Base-by-base conservation (phyloP, 1,140 invertebrate species). In the Zaprionus capensis region DNA sequence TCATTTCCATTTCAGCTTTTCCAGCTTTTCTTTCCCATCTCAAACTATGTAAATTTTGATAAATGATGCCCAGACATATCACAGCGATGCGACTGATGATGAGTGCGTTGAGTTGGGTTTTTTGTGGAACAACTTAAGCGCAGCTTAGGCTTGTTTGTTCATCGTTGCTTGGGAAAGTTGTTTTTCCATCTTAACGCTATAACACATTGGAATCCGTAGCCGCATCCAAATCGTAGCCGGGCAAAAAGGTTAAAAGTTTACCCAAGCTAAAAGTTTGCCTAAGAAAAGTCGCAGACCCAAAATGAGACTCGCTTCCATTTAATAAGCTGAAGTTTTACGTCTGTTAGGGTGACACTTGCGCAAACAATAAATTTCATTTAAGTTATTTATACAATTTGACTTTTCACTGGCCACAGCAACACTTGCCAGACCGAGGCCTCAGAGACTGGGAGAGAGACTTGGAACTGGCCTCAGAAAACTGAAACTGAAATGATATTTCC, bases 11-110 rank as follows among this genome's bases (percentile, higher is more conserved):
- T 41, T 75, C 17, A 22, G 46, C 46, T 22, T 28, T 59, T 55
- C 66, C 41, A 9, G 26, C 53, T 56, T 24, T 49, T 15, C 67
- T 49, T 15, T 49, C 59, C 17, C 22, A n/a, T 15, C n/a, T 41
- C 77, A 68, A 26, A 58, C 74, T 26, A 71, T 76, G 79, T 73
- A 77, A 87, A 85, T 81, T 66, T 70, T 86, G 82, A 86, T 86
- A 87, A 87, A 86, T 86, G 76, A 80, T 82, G 68, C 46, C 65
- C 59, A 46, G 38, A 57, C 61, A 59, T 67, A 49, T 62, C 17
- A 59, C 26, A 20, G 14, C 46, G 49, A 44, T 44, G 62, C 49
- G 41, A 55, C 31, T 55, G 57, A 80, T 78, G 70, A 70, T 17
- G 26, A 28, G 34, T 53, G n/a, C 64, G 20, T 65, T 36, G 15